Conservation (phyloP, 2,113 vertebrate species). For the Scatophagus argus region DNA sequence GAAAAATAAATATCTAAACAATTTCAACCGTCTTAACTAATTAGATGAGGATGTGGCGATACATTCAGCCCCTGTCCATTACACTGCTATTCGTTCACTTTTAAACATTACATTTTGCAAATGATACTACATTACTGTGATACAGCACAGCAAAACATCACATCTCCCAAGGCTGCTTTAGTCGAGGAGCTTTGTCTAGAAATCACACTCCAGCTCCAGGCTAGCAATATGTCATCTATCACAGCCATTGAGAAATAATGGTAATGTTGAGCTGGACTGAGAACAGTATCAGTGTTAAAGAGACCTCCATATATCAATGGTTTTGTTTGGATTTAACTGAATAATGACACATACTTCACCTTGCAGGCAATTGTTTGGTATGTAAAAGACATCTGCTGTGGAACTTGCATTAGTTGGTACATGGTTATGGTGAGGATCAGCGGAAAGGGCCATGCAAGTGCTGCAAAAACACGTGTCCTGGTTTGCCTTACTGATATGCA, state of each 20-base stretch:
- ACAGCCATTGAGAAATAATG: slow-evolving; percentile 33
- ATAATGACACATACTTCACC: not conserved
- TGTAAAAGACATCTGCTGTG: not conserved
- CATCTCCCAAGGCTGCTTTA: slow-evolving; percentile 8
- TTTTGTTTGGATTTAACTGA: not conserved
- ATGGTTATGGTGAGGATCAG: slow-evolving; percentile 37
- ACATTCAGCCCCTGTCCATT: not conserved
- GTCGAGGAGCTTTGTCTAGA: slow-evolving; percentile 26
- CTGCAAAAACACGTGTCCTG: slow-evolving; percentile 39
- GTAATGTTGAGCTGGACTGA: not conserved
- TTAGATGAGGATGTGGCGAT: slow-evolving; percentile 41
- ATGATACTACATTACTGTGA: slow-evolving; percentile 21
- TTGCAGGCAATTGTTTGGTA: not conserved
- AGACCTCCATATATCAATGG: not conserved
- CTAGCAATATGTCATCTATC: slow-evolving; percentile 65
- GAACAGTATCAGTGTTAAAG: not conserved
- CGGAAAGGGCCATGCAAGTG: slow-evolving; percentile 13
- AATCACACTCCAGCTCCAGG: slow-evolving; percentile 21
- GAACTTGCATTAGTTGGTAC: slow-evolving; percentile 55
- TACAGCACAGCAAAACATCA: slow-evolving; percentile 7
- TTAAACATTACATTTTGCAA: not conserved
- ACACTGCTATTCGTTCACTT: slow-evolving; percentile 6
- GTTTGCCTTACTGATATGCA: slow-evolving; percentile 37
- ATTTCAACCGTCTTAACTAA: slow-evolving; percentile 52
- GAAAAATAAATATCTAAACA: slow-evolving; percentile 61